Evolutionary conservation across 2,888 invertebrate genomes (phyloP).

Genomic region (Nectonema munidae): DNA sequence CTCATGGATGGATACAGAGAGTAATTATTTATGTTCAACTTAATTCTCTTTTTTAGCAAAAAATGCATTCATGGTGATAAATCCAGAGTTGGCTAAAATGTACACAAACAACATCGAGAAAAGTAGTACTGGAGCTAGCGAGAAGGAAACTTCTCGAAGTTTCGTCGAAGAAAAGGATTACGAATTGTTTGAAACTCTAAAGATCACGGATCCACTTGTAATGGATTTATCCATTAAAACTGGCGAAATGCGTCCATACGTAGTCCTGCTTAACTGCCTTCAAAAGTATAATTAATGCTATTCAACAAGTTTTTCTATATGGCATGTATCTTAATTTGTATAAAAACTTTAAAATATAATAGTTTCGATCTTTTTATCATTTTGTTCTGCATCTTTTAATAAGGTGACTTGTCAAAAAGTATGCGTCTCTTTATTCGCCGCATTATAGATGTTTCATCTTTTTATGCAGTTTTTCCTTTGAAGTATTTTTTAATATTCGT

Average conservation of each 20-base stretch:
- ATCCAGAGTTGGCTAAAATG: slow-evolving; percentile 41
- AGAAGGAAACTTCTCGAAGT: not conserved
- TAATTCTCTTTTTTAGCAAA: too few species aligned
- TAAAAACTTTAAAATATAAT: slow-evolving; percentile 1
- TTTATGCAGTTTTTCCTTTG: not conserved
- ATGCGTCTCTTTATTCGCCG: too few species aligned
- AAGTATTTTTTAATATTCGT: slow-evolving; percentile 15
- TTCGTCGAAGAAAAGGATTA: slow-evolving; percentile 8
- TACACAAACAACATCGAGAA: not conserved
- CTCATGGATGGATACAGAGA: too few species aligned
- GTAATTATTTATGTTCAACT: too few species aligned
- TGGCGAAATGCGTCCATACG: slow-evolving; percentile 71
- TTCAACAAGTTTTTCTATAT: not conserved
- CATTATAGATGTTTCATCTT: too few species aligned
- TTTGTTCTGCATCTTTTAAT: too few species aligned
- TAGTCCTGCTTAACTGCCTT: slow-evolving; percentile 57
- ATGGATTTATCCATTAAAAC: slow-evolving; percentile 77
- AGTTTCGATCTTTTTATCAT: too few species aligned
- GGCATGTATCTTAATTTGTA: slow-evolving; percentile 8
- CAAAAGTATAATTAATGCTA: slow-evolving; percentile 31
- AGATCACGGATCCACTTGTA: slow-evolving; percentile 65
- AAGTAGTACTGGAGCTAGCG: not conserved
- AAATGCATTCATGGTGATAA: slow-evolving; percentile 57
- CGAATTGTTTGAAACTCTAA: slow-evolving; percentile 38
- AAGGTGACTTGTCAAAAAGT: too few species aligned